phyloP scores from a whole-genome alignment of 2,113 vertebrate species.

The Physeter macrocephalus region DNA sequence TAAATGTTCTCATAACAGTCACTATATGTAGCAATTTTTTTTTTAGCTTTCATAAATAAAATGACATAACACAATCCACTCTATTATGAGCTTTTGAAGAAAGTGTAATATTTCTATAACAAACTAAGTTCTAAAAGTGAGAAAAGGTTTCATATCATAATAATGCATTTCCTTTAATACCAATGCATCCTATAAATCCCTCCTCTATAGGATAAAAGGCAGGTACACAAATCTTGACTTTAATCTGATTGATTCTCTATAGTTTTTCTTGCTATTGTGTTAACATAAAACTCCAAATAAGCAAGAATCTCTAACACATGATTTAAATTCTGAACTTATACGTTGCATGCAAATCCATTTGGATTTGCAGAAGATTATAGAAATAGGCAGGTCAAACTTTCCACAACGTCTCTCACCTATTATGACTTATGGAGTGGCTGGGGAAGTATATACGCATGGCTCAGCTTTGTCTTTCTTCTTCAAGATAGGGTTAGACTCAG shows the following conservation, averaged over 20 bases:
- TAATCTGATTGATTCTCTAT: neutral
- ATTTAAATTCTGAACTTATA: neutral
- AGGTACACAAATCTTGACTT: neutral
- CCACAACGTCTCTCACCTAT: neutral
- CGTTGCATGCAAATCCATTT: neutral
- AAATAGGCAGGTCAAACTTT: neutral
- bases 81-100: neutral
- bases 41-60: conserved; percentile 29
- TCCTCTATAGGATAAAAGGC: neutral
- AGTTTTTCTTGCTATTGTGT: neutral
- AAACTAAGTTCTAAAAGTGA: conserved; percentile 12
- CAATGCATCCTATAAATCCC: neutral
- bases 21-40: neutral
- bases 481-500: neutral
- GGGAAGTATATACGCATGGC: neutral
- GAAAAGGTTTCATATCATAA: neutral
- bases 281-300: neutral
- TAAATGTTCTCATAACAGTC: neutral
- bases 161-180: neutral
- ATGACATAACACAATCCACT: neutral
- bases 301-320: neutral
- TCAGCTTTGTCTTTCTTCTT: neutral
- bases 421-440: neutral
- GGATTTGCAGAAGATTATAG: neutral
- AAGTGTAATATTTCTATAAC: neutral